phyloP scores from a whole-genome alignment of 2,888 invertebrate species.

The Palloptera scutellata region DNA sequence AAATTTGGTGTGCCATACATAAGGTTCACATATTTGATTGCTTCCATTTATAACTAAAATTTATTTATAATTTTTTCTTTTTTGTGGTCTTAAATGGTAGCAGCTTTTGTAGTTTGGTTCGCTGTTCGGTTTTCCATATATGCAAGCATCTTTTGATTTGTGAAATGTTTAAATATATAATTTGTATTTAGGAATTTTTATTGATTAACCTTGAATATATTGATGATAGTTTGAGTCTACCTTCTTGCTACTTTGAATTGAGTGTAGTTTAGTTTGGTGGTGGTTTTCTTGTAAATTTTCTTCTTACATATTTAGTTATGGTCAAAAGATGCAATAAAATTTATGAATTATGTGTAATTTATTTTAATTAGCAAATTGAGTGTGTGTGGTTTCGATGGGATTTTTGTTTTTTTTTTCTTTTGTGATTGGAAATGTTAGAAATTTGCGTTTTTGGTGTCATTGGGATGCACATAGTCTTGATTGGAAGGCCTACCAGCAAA shows the following conservation, averaged over 20 bases:
- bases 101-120: not conserved
- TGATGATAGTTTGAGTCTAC: too few relatives aligned
- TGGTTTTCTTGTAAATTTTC: not conserved
- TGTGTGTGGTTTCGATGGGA: too few relatives aligned
- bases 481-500: too few relatives aligned
- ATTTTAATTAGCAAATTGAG: conserved; percentile 27
- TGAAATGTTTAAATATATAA: conserved; percentile 22
- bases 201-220: conserved; percentile 14
- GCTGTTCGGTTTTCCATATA: not conserved
- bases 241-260: too few relatives aligned
- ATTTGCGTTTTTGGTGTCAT: too few relatives aligned
- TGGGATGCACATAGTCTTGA: too few relatives aligned
- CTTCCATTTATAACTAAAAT: too few relatives aligned
- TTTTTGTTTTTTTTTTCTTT: too few relatives aligned
- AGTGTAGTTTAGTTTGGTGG: too few relatives aligned
- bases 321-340: conserved; percentile 20
- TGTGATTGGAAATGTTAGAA: too few relatives aligned
- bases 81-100: conserved; percentile 4
- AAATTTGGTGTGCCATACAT: conserved; percentile 24
- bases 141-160: not conserved
- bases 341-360: conserved; percentile 18
- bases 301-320: not conserved
- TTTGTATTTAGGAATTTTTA: conserved; percentile 17
- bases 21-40: not conserved
- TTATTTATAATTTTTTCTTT: not conserved